A percentile compares a stretch with the other conserved stretches of the same genome.
Evolutionary conservation across 2,888 invertebrate species (phyloP).

Genomic region (Troides oblongomaculatus): DNA sequence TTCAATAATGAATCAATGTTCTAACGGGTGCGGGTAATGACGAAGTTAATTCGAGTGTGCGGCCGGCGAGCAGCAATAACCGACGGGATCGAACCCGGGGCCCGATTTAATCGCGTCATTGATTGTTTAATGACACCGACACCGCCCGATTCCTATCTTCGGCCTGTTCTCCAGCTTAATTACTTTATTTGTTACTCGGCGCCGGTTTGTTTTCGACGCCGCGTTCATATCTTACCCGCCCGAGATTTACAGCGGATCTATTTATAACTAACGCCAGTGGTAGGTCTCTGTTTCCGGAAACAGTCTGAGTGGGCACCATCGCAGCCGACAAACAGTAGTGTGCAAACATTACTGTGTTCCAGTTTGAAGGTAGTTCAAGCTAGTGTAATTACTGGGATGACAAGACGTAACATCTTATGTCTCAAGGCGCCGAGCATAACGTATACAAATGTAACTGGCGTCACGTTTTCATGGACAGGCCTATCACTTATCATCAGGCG

Average conservation of each 20-base stretch:
- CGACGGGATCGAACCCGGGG: slow-evolving; percentile 41
- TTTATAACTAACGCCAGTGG: neutral
- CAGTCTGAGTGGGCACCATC: too few species aligned
- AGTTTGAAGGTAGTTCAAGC: too few species aligned
- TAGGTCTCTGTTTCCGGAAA: too few species aligned
- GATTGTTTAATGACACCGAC: slow-evolving; percentile 43
- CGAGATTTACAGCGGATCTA: slow-evolving; percentile 2
- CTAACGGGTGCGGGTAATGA: slow-evolving; percentile 39
- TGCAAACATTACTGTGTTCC: too few species aligned
- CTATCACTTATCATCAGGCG: too few species aligned
- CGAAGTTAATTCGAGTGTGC: slow-evolving; percentile 38
- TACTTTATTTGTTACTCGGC: slow-evolving; percentile 38
- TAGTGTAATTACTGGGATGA: too few species aligned
- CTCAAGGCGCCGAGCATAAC: too few species aligned
- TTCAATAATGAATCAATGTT: slow-evolving; percentile 47
- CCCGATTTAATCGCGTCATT: slow-evolving; percentile 47
- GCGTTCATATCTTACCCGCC: slow-evolving; percentile 9
- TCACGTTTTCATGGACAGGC: too few species aligned
- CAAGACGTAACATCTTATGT: too few species aligned
- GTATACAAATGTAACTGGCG: too few species aligned
- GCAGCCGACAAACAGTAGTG: too few species aligned
- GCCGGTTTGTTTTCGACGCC: slow-evolving; percentile 15
- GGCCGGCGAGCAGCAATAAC: slow-evolving; percentile 37
- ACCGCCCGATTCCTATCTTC: slow-evolving; percentile 37
- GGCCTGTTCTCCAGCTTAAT: slow-evolving; percentile 39